Conservation (phyloP, 2,797 vertebrate genomes). For the Danionella dracula region DNA sequence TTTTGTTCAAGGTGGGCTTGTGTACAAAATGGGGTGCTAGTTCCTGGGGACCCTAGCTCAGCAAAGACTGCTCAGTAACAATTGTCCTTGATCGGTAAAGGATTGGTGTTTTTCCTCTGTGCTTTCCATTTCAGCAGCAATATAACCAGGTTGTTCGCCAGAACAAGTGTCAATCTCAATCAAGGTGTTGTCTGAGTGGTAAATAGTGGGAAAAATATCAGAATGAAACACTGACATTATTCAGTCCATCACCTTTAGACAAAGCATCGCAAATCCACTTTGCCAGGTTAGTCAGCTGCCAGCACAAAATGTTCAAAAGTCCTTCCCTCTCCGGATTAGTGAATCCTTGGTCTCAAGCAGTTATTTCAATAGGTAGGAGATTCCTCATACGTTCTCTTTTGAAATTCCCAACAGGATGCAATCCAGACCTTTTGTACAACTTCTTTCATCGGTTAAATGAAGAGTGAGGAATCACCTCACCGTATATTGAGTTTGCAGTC, state of each 20-base stretch:
- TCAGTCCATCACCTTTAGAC: background rate
- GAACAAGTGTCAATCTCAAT: too few species aligned
- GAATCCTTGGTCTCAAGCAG: background rate
- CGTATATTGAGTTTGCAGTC: slow-evolving; percentile 9
- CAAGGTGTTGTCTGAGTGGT: too few species aligned
- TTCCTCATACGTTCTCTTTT: slow-evolving; percentile 1
- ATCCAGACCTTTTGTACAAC: slow-evolving; percentile 30
- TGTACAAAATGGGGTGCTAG: slow-evolving; percentile 44
- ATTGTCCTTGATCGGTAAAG: slow-evolving; percentile 14
- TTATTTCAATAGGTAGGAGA: background rate
- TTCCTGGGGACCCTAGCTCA: slow-evolving; percentile 37
- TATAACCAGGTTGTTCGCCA: too few species aligned
- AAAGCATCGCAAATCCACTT: slow-evolving; percentile 16
- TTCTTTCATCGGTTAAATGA: slow-evolving; percentile 23
- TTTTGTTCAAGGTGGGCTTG: slow-evolving; percentile 76
- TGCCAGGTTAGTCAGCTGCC: slow-evolving; percentile 5
- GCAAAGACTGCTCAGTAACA: slow-evolving; percentile 25
- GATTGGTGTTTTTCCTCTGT: slow-evolving; percentile 10
- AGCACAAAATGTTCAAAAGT: slow-evolving; percentile 11
- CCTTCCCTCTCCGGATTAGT: slow-evolving; percentile 28
- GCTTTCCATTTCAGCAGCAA: slow-evolving; percentile 41
- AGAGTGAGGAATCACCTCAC: slow-evolving; percentile 24
- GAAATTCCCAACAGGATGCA: slow-evolving; percentile 9
- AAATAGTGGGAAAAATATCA: too few species aligned
- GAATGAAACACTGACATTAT: background rate